Conservation (phyloP, 2,113 vertebrate genomes). For the Ophthalmolycus amberensis region DNA sequence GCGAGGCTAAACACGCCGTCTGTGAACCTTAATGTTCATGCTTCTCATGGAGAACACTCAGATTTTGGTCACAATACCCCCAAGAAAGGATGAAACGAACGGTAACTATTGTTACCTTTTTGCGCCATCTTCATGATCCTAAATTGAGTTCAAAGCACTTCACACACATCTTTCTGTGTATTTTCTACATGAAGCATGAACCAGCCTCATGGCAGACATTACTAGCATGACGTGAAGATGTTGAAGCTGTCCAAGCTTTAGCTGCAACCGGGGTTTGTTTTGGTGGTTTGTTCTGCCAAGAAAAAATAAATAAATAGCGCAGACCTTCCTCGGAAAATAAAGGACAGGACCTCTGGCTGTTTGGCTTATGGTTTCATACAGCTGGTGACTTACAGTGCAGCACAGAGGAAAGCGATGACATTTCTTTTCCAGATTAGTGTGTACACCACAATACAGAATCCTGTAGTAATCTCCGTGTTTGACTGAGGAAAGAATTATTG, state of each 20-base stretch:
- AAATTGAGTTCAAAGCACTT: background rate
- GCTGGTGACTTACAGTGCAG: conserved; percentile 51
- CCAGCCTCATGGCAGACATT: conserved; percentile 20
- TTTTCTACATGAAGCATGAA: conserved; percentile 6
- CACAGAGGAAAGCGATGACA: conserved; percentile 10
- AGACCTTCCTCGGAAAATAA: conserved; percentile 52
- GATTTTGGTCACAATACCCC: background rate
- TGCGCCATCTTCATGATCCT: background rate
- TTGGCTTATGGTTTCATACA: conserved; percentile 68
- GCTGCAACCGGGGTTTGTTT: conserved; percentile 44
- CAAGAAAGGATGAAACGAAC: background rate
- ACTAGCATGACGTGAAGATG: conserved; percentile 30
- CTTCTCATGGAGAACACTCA: background rate
- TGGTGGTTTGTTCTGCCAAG: conserved; percentile 64
- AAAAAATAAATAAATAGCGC: conserved; percentile 62
- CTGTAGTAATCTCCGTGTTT: conserved; percentile 61
- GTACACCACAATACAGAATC: conserved; percentile 24
- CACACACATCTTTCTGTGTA: conserved; percentile 3
- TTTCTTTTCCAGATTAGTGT: conserved; percentile 55
- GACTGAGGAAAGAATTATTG: conserved; percentile 50
- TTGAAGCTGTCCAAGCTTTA: conserved; percentile 44
- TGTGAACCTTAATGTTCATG: background rate
- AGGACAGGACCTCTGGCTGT: conserved; percentile 65
- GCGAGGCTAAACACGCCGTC: conserved; percentile 16
- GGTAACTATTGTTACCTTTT: background rate